Evolutionary conservation across 2,888 invertebrate species (phyloP).

Genomic region (Lithophane ornitopus): DNA sequence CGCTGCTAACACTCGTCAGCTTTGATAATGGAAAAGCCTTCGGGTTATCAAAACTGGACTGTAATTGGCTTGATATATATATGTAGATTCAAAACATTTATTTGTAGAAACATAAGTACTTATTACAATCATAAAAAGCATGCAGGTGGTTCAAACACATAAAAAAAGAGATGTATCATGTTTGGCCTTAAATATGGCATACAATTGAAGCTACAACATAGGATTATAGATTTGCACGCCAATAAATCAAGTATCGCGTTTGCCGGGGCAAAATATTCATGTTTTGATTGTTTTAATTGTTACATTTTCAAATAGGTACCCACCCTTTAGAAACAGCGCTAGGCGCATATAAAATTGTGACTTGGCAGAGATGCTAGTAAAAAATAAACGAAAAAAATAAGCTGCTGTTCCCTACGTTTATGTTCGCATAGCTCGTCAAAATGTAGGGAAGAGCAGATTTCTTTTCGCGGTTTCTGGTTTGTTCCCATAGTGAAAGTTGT

Average conservation of each 20-base stretch:
- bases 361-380: too few species aligned
- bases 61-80: background rate
- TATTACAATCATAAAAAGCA: background rate
- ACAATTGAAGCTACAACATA: too few species aligned
- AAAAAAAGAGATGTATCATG: background rate
- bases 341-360: background rate
- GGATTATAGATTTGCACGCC: too few species aligned
- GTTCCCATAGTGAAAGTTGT: too few species aligned
- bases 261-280: too few species aligned
- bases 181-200: too few species aligned
- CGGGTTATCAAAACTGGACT: background rate
- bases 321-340: background rate
- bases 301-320: background rate
- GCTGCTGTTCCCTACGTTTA: too few species aligned
- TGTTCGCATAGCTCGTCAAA: too few species aligned
- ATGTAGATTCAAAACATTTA: background rate
- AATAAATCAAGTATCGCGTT: too few species aligned
- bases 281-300: background rate
- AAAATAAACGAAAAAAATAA: too few species aligned
- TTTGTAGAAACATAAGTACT: background rate
- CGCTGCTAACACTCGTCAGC: background rate
- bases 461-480: too few species aligned
- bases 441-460: too few species aligned
- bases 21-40: background rate
- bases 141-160: background rate